Evolutionary conservation across 2,797 vertebrate species (phyloP).

Genomic region (Hapalemur alaotrensis): DNA sequence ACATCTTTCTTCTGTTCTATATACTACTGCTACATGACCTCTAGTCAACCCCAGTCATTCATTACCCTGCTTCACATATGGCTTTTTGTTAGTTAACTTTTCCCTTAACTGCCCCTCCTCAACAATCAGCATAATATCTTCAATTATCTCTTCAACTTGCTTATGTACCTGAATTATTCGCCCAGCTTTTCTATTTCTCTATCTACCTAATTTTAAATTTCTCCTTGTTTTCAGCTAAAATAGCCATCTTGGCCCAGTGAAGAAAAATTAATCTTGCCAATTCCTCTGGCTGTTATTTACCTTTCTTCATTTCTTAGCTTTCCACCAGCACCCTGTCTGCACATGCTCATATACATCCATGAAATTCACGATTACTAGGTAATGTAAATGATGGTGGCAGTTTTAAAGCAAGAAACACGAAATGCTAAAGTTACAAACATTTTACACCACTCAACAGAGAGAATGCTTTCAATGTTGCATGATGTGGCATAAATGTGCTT

Average conservation of each 20-base stretch:
- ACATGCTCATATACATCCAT: neutral
- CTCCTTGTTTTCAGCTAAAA: constrained; percentile 1
- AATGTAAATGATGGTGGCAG: neutral
- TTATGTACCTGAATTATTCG: neutral
- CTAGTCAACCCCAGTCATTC: neutral
- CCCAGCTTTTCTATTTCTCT: neutral
- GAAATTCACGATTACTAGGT: neutral
- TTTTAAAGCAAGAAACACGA: constrained; percentile 10
- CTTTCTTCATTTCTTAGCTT: constrained; percentile 33
- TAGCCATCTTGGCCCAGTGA: neutral
- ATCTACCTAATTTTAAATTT: neutral
- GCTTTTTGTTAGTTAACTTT: neutral
- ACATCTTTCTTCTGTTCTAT: neutral
- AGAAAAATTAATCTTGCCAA: constrained; percentile 10
- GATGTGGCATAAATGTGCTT: constrained; percentile 56
- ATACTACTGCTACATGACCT: neutral
- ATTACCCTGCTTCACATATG: neutral
- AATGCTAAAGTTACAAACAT: constrained; percentile 1
- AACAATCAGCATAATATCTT: neutral
- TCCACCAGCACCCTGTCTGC: neutral
- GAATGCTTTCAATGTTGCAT: constrained; percentile 46
- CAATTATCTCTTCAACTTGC: neutral
- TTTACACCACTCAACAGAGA: neutral
- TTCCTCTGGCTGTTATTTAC: neutral
- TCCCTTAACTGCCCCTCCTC: neutral